Evolutionary conservation across 2,797 vertebrate species (phyloP), one percentile per base, ranked within the genome.

Genomic region (Coranthus polyacanthus): DNA sequence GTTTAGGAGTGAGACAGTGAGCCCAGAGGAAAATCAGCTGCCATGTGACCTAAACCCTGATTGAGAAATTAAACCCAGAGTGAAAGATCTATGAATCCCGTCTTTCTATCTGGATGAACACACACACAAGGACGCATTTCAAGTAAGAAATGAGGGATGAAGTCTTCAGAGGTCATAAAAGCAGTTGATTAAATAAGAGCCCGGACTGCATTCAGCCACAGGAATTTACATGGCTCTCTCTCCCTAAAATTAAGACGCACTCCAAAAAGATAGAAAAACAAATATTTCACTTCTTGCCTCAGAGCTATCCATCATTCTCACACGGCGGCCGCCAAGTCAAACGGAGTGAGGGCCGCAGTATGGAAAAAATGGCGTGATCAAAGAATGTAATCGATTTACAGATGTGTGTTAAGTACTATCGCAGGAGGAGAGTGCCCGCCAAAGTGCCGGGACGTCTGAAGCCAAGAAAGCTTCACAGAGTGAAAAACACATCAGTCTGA

Each of bases 241-340:
- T 49, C 63, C 37, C 37, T 43, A 45, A 82, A 84, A 86, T 84
- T 77, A 84, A 85, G 45, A 80, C 42, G 18, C 72, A 78, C 71
- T 88, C 81, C 84, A 81, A 77, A 85, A 87, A 84, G 79, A 83
- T 64, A 85, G 65, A 85, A 90, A 93, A 89, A 89, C 79, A 83
- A 88, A 91, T 89, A 84, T 77, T 90, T 90, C 83, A 88, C 61
- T 68, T 52, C 17, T 57, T 68, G 78, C 75, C 78, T 79, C 43
- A 67, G 60, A 68, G 62, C 69, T 62, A 85, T 92, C 81, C 78
- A 74, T 91, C 88, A 88, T 68, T 79, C 85, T 87, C 74, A 83
- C 72, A 75, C 78, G 13, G 13, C 10, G 15, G 12, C 47, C 11
- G 89, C 92, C 92, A 93, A 91, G 62, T 66, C 43, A 90, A 93